Percentiles rank a stretch among this genome's conserved stretches.
Evolutionary conservation across 2,797 vertebrate genomes (phyloP).

Genomic region (Morus bassanus): DNA sequence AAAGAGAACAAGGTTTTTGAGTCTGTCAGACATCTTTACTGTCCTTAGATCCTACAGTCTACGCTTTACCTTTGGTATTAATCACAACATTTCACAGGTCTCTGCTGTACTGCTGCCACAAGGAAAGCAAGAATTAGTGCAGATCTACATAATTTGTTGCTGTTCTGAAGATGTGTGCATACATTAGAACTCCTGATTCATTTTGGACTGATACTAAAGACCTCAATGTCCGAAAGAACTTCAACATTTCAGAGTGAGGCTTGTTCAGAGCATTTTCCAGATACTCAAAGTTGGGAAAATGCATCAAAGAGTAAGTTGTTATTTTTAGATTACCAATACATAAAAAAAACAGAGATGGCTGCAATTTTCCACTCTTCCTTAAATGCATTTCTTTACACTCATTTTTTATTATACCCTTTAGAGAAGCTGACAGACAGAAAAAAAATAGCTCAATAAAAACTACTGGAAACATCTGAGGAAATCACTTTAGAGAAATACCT

Average conservation of each 20-base stretch:
- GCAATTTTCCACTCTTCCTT: background rate
- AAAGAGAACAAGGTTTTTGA: background rate
- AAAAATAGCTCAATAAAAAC: conserved; percentile 1
- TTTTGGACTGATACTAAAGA: background rate
- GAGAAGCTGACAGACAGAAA: background rate
- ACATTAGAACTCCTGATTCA: background rate
- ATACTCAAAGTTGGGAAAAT: background rate
- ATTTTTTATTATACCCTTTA: background rate
- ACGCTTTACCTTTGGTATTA: background rate
- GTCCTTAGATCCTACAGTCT: background rate
- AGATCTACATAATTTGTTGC: background rate
- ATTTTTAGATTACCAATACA: background rate
- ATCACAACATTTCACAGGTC: background rate
- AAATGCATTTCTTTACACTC: background rate
- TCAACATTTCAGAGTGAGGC: background rate
- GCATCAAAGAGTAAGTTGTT: background rate
- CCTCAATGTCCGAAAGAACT: background rate
- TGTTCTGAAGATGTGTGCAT: background rate
- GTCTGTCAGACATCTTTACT: background rate
- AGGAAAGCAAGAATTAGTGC: background rate
- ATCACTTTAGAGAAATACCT: background rate
- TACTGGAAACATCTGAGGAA: background rate
- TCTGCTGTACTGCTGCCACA: background rate
- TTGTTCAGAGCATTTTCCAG: background rate
- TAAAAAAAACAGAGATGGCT: background rate